Evolutionary conservation across 1,140 invertebrate species (phyloP).

Genomic region (Drosophila willistoni): DNA sequence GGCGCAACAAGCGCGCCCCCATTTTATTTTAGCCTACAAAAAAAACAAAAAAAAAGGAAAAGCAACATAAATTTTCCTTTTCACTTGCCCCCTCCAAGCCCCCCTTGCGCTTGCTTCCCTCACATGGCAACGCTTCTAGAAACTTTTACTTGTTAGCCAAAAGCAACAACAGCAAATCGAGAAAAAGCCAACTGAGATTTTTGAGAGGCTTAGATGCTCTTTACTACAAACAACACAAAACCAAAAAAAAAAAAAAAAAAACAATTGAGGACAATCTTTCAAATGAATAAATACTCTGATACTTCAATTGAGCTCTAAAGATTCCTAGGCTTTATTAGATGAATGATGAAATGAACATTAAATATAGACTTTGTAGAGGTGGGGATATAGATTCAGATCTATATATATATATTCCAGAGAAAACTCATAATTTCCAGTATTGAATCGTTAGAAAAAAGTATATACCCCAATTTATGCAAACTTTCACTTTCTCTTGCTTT

Average conservation of each 20-base stretch:
- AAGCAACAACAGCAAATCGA: background rate
- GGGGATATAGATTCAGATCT: no score
- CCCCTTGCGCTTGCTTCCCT: background rate
- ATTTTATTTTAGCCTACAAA: constrained; percentile 44
- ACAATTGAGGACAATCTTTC: constrained; percentile 7
- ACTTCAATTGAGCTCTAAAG: constrained; percentile 1
- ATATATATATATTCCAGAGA: no score
- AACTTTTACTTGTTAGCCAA: constrained; percentile 9
- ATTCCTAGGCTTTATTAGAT: constrained; percentile 4
- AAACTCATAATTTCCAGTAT: no score
- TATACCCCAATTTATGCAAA: background rate
- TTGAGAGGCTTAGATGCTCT: constrained; percentile 16
- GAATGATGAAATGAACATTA: no score
- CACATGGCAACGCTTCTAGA: constrained; percentile 8
- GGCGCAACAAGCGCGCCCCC: constrained; percentile 50
- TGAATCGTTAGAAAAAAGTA: background rate
- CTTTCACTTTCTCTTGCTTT: background rate
- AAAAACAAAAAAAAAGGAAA: background rate
- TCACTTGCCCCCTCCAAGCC: background rate
- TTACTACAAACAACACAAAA: constrained; percentile 17
- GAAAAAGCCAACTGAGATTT: constrained; percentile 24
- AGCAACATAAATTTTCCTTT: constrained; percentile 12
- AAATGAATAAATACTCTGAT: constrained; percentile 5
- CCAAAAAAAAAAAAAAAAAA: constrained; percentile 14
- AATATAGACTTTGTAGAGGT: no score